phyloP scores from a whole-genome alignment of 2,113 vertebrate genomes.

The Cyprinodon variegatus region DNA sequence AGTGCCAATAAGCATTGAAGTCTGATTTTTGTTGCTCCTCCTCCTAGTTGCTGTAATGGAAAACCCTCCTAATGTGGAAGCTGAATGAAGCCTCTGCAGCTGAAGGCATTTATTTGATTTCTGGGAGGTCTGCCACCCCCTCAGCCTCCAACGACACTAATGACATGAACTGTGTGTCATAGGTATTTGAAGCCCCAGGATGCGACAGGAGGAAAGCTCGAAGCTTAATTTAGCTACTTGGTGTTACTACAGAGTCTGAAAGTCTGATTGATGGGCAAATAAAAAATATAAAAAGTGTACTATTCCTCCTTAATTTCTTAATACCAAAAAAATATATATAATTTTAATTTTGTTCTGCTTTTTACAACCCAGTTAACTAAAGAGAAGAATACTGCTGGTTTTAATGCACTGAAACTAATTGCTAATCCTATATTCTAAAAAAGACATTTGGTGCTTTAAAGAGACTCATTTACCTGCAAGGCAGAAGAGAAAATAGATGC shows the following conservation, averaged over 20 bases:
- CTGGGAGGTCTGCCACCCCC: slow-evolving; percentile 21
- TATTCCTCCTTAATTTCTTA: slow-evolving; percentile 23
- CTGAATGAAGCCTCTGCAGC: slow-evolving; percentile 2
- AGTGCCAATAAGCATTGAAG: background rate
- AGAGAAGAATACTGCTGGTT: background rate
- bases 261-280: slow-evolving; percentile 20
- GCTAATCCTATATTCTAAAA: slow-evolving; percentile 9
- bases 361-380: background rate
- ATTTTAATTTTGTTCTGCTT: background rate
- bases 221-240: slow-evolving; percentile 32
- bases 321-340: background rate
- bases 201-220: slow-evolving; percentile 21
- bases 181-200: background rate
- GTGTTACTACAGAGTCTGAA: slow-evolving; percentile 4
- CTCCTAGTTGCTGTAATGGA: slow-evolving; percentile 6
- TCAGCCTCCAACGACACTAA: slow-evolving; percentile 44
- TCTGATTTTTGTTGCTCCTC: background rate
- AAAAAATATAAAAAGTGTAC: slow-evolving; percentile 8
- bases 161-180: slow-evolving; percentile 1
- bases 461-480: slow-evolving; percentile 26
- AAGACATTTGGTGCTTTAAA: slow-evolving; percentile 18
- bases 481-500: slow-evolving; percentile 24
- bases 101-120: slow-evolving; percentile 50
- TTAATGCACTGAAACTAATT: slow-evolving; percentile 19
- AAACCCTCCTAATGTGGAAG: slow-evolving; percentile 16